Percentiles rank a stretch among this genome's conserved stretches.
phyloP scores from a whole-genome alignment of 2,797 vertebrate species.

The Artibeus lituratus region DNA sequence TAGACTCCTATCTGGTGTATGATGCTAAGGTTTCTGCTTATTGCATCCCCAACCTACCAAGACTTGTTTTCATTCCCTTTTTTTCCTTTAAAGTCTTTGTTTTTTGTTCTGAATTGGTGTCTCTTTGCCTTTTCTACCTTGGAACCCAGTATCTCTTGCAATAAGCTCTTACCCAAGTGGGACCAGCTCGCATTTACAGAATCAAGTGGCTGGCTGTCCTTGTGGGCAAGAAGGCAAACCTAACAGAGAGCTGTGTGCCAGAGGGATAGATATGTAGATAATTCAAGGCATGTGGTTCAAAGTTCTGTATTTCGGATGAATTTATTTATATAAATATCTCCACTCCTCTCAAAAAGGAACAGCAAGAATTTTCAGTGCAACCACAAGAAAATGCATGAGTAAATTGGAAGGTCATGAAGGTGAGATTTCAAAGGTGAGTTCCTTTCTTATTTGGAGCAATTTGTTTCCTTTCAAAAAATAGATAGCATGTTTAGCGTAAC shows the following conservation, averaged over 20 bases:
- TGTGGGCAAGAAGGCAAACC: not conserved
- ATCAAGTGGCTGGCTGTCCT: not conserved
- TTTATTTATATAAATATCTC: not conserved
- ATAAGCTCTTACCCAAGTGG: not conserved
- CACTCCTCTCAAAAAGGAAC: slow-evolving; percentile 84
- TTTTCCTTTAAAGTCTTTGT: not conserved
- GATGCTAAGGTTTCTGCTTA: not conserved
- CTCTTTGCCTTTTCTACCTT: not conserved
- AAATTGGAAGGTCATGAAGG: slow-evolving; percentile 91
- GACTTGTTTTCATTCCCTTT: not conserved
- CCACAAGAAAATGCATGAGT: slow-evolving; percentile 88
- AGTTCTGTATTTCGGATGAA: not conserved
- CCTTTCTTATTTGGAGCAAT: not conserved
- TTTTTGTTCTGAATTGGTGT: not conserved
- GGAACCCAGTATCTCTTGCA: not conserved
- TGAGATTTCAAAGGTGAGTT: slow-evolving; percentile 93
- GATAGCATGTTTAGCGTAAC: not conserved
- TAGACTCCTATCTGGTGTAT: not conserved
- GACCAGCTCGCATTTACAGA: not conserved
- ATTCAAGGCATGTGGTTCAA: not conserved
- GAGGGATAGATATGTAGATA: not conserved
- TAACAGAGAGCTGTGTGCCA: not conserved
- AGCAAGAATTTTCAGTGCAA: slow-evolving; percentile 88
- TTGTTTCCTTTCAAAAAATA: slow-evolving; percentile 34
- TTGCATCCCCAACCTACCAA: not conserved